phyloP scores from a whole-genome alignment of 2,113 vertebrate species.

The Theristicus caerulescens region DNA sequence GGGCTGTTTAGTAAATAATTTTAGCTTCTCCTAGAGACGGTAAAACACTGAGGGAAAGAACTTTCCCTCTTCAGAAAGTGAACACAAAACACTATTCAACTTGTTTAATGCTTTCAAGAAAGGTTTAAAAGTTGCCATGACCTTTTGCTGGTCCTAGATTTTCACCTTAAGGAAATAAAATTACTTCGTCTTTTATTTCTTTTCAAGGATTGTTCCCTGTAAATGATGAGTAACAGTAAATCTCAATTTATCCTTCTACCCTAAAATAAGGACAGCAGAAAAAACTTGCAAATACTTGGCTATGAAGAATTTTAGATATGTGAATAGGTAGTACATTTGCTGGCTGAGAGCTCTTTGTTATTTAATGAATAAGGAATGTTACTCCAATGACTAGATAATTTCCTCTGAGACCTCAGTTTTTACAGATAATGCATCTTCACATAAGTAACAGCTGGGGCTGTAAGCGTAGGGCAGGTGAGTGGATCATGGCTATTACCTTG shows the following conservation, averaged over 20 bases:
- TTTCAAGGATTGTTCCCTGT: not conserved
- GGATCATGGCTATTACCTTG: not conserved
- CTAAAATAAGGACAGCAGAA: not conserved
- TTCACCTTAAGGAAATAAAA: not conserved
- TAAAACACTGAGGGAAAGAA: not conserved
- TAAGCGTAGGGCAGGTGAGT: not conserved
- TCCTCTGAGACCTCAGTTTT: not conserved
- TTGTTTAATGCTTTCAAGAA: not conserved
- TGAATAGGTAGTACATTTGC: not conserved
- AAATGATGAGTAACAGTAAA: not conserved
- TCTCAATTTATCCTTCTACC: not conserved
- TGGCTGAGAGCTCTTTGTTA: not conserved
- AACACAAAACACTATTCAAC: not conserved
- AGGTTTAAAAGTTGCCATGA: not conserved
- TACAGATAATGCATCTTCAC: not conserved
- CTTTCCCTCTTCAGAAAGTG: not conserved
- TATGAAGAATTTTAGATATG: not conserved
- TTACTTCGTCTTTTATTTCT: not conserved
- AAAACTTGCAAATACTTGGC: not conserved
- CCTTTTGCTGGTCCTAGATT: not conserved
- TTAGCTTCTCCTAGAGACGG: not conserved
- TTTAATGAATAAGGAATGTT: not conserved
- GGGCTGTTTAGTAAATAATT: not conserved
- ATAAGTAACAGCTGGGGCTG: not conserved
- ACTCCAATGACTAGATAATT: not conserved